Conservation (phyloP, 2,797 vertebrate genomes). For the Delichon dasypus region DNA sequence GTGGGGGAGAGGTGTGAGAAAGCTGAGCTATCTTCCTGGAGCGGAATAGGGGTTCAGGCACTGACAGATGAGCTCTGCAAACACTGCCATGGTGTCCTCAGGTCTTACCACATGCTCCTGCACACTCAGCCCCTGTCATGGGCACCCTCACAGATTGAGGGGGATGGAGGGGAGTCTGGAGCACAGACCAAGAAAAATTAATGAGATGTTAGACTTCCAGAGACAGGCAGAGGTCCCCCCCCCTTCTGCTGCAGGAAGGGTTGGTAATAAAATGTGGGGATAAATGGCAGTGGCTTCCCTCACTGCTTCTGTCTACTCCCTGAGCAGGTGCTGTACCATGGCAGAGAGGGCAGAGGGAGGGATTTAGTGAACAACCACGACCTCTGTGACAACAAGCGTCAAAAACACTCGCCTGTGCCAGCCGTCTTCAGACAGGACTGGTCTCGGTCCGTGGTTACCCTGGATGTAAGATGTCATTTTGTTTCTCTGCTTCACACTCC, state of each 20-base stretch:
- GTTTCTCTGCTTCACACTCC: not conserved
- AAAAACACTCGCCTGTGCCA: not conserved
- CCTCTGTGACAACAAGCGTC: not conserved
- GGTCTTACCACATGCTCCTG: not conserved
- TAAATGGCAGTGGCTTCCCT: constrained; percentile 2
- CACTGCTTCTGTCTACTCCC: not conserved
- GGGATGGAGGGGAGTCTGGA: not conserved
- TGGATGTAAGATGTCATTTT: not conserved
- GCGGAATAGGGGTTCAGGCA: not conserved
- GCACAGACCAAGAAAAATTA: not conserved
- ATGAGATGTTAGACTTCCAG: not conserved
- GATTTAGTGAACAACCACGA: not conserved
- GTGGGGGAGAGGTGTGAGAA: constrained; percentile 44
- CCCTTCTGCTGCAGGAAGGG: not conserved
- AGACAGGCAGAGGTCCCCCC: not conserved
- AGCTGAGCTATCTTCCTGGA: not conserved
- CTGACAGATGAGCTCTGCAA: not conserved
- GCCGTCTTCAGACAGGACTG: not conserved
- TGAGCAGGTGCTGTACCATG: not conserved
- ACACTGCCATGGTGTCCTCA: not conserved
- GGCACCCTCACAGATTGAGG: not conserved
- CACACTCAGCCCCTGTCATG: not conserved
- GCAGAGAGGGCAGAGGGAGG: not conserved
- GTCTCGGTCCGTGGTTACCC: not conserved
- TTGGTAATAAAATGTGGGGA: not conserved